Evolutionary conservation across 2,797 vertebrate species (phyloP).

Genomic region (Cuculus canorus): DNA sequence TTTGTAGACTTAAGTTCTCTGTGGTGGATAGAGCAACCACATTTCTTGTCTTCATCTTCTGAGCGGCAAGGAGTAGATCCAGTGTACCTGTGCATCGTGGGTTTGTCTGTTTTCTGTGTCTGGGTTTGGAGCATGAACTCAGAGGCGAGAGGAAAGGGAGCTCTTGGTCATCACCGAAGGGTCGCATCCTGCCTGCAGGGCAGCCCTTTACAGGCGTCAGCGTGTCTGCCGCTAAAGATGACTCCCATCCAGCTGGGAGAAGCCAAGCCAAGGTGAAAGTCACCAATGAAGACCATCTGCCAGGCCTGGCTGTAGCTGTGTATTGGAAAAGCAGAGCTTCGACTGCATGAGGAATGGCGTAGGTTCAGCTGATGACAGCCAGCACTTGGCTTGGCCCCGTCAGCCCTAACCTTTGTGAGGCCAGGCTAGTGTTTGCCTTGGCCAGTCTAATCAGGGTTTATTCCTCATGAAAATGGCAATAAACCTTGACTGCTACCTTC

Average conservation of each 20-base stretch:
- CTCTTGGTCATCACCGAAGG: fast-evolving
- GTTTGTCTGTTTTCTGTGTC: not conserved
- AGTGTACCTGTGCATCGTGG: not conserved
- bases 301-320: not conserved
- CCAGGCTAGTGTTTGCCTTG: conserved; percentile 21
- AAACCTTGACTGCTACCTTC: not conserved
- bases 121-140: not conserved
- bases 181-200: not conserved
- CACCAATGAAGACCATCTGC: not conserved
- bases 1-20: not conserved
- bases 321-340: conserved; percentile 6
- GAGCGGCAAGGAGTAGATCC: not conserved
- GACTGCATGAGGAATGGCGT: conserved; percentile 7
- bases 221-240: conserved; percentile 28
- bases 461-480: not conserved
- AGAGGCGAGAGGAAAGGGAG: not conserved
- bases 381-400: not conserved
- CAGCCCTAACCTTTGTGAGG: conserved; percentile 35
- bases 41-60: not conserved
- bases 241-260: conserved; percentile 20
- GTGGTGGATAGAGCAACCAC: not conserved
- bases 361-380: not conserved
- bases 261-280: conserved; percentile 14
- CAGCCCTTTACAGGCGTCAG: not conserved
- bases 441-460: not conserved